A percentile compares a stretch with the other conserved stretches of the same genome.
phyloP scores from a whole-genome alignment of 1,140 invertebrate genomes.

The Achroia grisella region DNA sequence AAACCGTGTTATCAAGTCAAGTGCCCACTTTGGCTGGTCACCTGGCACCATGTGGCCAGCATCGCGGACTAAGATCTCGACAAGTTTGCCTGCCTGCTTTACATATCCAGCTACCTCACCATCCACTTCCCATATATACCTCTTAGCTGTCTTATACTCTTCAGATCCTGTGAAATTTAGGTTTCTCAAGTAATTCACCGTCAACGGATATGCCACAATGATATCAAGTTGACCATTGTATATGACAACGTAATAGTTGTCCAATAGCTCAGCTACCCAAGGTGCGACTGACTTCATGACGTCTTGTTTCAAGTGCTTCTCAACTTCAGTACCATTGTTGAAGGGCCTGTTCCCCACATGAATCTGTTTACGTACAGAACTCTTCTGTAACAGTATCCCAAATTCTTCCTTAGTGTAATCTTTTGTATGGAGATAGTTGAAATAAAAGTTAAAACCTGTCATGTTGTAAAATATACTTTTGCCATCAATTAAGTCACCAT shows the following conservation, averaged over 20 bases:
- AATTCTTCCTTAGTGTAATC: constrained; percentile 66
- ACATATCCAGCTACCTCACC: constrained; percentile 85
- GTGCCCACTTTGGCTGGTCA: constrained; percentile 86
- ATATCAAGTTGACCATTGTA: constrained; percentile 92
- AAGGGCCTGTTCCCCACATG: constrained; percentile 88
- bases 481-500: constrained; percentile 78
- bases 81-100: constrained; percentile 81
- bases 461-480: constrained; percentile 84
- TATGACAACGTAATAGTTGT: constrained; percentile 80
- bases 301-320: constrained; percentile 82
- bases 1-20: constrained; percentile 85
- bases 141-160: constrained; percentile 77
- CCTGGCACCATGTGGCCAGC: constrained; percentile 89
- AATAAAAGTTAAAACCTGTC: constrained; percentile 86
- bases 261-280: constrained; percentile 81
- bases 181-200: constrained; percentile 80
- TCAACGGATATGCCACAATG: constrained; percentile 87
- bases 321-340: constrained; percentile 76
- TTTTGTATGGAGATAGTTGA: constrained; percentile 82
- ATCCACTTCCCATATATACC: constrained; percentile 81
- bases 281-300: constrained; percentile 88
- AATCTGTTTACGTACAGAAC: constrained; percentile 79
- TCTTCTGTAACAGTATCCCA: constrained; percentile 75
- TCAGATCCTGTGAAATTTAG: constrained; percentile 80
- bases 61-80: constrained; percentile 86